Evolutionary conservation across 1,140 invertebrate species (phyloP).

Genomic region (Anoplolepis gracilipes): DNA sequence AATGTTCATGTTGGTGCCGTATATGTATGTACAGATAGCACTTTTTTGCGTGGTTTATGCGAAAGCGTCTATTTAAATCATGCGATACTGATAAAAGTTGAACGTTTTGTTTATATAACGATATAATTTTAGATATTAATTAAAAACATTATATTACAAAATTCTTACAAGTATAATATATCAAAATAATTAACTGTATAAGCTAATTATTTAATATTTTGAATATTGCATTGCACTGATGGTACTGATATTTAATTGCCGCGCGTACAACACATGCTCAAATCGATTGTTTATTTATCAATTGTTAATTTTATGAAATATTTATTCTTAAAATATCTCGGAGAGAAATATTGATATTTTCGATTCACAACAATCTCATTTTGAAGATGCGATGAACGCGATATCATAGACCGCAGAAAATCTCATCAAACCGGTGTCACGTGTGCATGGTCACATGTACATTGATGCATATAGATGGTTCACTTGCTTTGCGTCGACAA

Average conservation of each 20-base stretch:
- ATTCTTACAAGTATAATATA: no score
- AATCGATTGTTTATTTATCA: neutral
- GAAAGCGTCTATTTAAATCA: neutral
- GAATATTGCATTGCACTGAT: neutral
- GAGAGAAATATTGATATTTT: neutral
- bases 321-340: neutral
- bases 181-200: no score
- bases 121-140: neutral
- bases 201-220: neutral
- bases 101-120: neutral
- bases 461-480: slow-evolving; percentile 22
- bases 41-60: slow-evolving; percentile 11
- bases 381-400: neutral
- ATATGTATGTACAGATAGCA: neutral
- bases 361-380: neutral
- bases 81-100: neutral
- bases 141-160: neutral
- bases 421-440: neutral
- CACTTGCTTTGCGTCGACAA: slow-evolving; percentile 8
- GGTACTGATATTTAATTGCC: neutral
- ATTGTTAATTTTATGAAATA: neutral
- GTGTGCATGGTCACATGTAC: neutral
- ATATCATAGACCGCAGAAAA: neutral
- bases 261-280: neutral
- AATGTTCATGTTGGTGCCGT: neutral